phyloP scores from a whole-genome alignment of 1,140 invertebrate species.

The Drosophila nebulosa region DNA sequence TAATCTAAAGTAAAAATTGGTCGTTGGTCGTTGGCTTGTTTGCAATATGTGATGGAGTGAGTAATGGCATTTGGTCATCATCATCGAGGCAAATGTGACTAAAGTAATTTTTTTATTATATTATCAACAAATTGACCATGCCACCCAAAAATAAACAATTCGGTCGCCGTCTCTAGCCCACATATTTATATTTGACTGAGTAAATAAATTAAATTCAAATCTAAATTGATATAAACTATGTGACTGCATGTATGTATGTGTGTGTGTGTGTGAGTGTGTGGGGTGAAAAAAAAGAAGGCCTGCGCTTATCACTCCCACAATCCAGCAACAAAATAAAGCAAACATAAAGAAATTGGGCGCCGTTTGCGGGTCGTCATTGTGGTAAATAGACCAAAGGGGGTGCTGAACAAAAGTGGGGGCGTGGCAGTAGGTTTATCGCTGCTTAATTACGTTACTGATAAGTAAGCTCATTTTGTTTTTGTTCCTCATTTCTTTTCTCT shows the following conservation, averaged over 20 bases:
- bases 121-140: slow-evolving; percentile 41
- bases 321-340: slow-evolving; percentile 3
- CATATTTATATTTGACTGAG: slow-evolving; percentile 42
- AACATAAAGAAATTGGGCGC: slow-evolving; percentile 30
- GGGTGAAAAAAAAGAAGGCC: slow-evolving; percentile 39
- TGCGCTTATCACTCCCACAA: slow-evolving; percentile 43
- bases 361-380: slow-evolving; percentile 18
- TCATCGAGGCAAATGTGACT: slow-evolving; percentile 34
- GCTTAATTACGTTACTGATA: slow-evolving; percentile 78
- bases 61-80: slow-evolving; percentile 23
- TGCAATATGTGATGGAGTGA: too few relatives aligned
- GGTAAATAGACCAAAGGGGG: neutral
- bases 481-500: slow-evolving; percentile 16
- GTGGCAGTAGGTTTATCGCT: slow-evolving; percentile 61
- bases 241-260: neutral
- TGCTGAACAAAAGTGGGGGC: slow-evolving; percentile 18
- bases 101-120: slow-evolving; percentile 37
- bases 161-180: slow-evolving; percentile 16
- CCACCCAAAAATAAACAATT: slow-evolving; percentile 55
- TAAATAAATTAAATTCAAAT: slow-evolving; percentile 79
- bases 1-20: too few relatives aligned
- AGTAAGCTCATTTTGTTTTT: slow-evolving; percentile 53
- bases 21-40: too few relatives aligned
- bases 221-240: slow-evolving; percentile 70
- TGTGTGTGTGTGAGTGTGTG: neutral